phyloP scores from a whole-genome alignment of 2,888 invertebrate species.

The Oasisia sp. region DNA sequence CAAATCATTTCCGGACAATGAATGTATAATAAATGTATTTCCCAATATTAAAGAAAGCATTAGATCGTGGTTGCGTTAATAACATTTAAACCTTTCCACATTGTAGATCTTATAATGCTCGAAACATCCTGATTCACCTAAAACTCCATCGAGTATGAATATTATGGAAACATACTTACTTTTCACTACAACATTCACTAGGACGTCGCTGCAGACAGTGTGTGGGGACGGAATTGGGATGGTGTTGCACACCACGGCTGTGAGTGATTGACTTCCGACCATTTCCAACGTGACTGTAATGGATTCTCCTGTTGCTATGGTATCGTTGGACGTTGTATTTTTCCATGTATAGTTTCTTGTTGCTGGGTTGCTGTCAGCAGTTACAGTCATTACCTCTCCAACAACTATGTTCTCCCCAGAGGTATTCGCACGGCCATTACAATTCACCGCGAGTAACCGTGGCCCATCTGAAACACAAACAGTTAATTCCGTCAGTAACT shows the following conservation, averaged over 20 bases:
- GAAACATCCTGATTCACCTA: background rate
- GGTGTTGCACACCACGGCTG: background rate
- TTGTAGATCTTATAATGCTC: background rate
- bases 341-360: slow-evolving; percentile 7
- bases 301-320: background rate
- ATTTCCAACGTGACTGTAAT: slow-evolving; percentile 14
- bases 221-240: slow-evolving; percentile 3
- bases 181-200: background rate
- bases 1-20: background rate
- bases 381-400: background rate
- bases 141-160: slow-evolving; percentile 6
- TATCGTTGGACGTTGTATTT: background rate
- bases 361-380: slow-evolving; percentile 7
- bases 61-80: background rate
- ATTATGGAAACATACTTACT: slow-evolving; percentile 20
- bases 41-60: slow-evolving; percentile 13
- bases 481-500: background rate
- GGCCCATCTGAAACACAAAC: background rate
- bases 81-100: background rate
- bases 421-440: background rate
- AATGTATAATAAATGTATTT: background rate
- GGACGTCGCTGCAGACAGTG: background rate
- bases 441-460: background rate
- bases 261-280: slow-evolving; percentile 21
- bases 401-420: background rate